A percentile compares a stretch with the other conserved stretches of the same genome.
Evolutionary conservation across 2,888 invertebrate species (phyloP).

Genomic region (Lithophane socia): DNA sequence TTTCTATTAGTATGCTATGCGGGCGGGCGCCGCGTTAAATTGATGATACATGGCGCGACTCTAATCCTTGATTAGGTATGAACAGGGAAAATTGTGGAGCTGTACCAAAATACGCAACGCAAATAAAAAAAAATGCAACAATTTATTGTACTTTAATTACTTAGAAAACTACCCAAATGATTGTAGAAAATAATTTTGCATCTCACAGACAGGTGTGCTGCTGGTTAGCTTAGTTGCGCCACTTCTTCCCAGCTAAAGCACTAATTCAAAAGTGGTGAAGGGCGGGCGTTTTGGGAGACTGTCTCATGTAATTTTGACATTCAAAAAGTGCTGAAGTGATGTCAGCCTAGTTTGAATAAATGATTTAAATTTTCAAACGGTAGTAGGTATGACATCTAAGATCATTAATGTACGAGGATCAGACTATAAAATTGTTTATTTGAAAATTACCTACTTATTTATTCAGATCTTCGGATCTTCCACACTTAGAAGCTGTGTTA

Average conservation of each 20-base stretch:
- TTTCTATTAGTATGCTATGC: constrained; percentile 71
- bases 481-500: not conserved
- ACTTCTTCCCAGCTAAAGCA: not conserved
- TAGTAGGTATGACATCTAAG: no score
- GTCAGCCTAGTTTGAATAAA: not conserved
- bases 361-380: not conserved
- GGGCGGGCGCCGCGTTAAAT: constrained; percentile 68
- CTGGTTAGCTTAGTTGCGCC: not conserved
- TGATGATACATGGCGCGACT: constrained; percentile 65
- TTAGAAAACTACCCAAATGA: not conserved
- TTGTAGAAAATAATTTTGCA: not conserved
- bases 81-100: constrained; percentile 42
- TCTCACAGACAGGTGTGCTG: not conserved
- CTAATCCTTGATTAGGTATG: constrained; percentile 66
- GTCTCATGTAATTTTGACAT: not conserved
- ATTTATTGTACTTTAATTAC: not conserved
- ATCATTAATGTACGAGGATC: not conserved
- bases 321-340: not conserved
- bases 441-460: not conserved
- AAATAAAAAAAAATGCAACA: not conserved
- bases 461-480: not conserved
- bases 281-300: not conserved
- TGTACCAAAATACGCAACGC: not conserved
- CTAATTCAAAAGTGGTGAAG: not conserved
- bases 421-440: not conserved